A percentile compares a stretch with the other conserved stretches of the same genome.
Evolutionary conservation across 2,113 vertebrate species (phyloP).

Genomic region (Symphodus melops): DNA sequence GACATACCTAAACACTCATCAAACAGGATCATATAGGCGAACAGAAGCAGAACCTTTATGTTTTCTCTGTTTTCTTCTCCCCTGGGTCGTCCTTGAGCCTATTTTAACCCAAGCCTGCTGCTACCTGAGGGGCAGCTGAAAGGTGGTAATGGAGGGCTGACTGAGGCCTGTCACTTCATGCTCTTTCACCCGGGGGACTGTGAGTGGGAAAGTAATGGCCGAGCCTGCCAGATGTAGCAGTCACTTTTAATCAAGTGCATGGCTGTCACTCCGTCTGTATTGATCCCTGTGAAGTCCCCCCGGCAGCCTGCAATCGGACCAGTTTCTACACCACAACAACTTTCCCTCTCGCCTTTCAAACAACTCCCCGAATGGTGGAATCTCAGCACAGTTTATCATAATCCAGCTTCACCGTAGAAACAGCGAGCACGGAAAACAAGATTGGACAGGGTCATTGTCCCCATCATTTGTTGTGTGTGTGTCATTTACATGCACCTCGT

Average conservation of each 20-base stretch:
- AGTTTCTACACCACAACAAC: constrained; percentile 74
- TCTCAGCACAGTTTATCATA: constrained; percentile 76
- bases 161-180: constrained; percentile 84
- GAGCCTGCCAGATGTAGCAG: constrained; percentile 84
- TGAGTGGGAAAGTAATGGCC: constrained; percentile 84
- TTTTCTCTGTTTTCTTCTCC: constrained; percentile 47
- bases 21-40: constrained; percentile 36
- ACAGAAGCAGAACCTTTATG: constrained; percentile 50
- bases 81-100: constrained; percentile 57
- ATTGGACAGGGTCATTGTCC: constrained; percentile 51
- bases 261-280: constrained; percentile 81
- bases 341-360: constrained; percentile 77
- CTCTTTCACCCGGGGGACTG: constrained; percentile 79
- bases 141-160: constrained; percentile 84
- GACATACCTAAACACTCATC: constrained; percentile 31
- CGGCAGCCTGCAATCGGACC: constrained; percentile 69
- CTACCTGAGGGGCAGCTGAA: constrained; percentile 76
- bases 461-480: constrained; percentile 18
- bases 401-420: constrained; percentile 55
- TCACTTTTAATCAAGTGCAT: constrained; percentile 87
- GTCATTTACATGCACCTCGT: constrained; percentile 21
- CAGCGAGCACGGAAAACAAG: constrained; percentile 61
- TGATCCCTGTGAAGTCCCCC: constrained; percentile 81
- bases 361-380: constrained; percentile 69
- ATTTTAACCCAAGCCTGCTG: constrained; percentile 69